phyloP scores from a whole-genome alignment of 2,888 invertebrate species.

The Bombylius major region DNA sequence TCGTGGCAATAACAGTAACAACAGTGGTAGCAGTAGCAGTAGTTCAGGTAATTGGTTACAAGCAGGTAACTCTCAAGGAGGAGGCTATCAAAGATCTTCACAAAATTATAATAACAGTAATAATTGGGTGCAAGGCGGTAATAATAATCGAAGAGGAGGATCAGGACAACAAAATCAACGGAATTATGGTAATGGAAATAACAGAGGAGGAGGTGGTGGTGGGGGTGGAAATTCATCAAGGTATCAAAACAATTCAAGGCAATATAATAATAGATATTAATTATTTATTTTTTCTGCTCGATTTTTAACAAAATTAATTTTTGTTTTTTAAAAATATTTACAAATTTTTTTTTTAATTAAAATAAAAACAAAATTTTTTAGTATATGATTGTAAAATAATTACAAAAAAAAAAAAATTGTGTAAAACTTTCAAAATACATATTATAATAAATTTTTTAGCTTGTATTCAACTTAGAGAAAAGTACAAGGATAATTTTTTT shows the following conservation, averaged over 20 bases:
- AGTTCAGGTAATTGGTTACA: too few species aligned
- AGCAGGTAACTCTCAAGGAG: too few species aligned
- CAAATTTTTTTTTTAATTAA: too few species aligned
- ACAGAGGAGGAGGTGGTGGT: not conserved
- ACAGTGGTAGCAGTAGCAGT: not conserved
- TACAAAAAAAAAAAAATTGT: too few species aligned
- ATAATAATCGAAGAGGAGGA: constrained; percentile 3
- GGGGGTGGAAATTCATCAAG: not conserved
- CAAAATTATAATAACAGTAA: not conserved
- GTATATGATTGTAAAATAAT: too few species aligned
- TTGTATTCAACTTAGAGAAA: too few species aligned
- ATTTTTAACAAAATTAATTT: not conserved
- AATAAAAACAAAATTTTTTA: too few species aligned
- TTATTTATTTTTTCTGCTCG: not conserved
- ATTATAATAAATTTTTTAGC: too few species aligned
- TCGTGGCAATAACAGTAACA: not conserved
- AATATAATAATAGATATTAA: not conserved
- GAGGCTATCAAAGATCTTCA: not conserved
- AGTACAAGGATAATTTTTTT: too few species aligned
- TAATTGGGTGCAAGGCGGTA: not conserved
- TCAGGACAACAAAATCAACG: not conserved
- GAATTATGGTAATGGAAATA: not conserved
- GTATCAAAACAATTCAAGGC: not conserved
- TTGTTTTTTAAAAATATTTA: not conserved
- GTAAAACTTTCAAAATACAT: too few species aligned